phyloP scores from a whole-genome alignment of 2,113 vertebrate species.

The Hydrochoerus hydrochaeris region DNA sequence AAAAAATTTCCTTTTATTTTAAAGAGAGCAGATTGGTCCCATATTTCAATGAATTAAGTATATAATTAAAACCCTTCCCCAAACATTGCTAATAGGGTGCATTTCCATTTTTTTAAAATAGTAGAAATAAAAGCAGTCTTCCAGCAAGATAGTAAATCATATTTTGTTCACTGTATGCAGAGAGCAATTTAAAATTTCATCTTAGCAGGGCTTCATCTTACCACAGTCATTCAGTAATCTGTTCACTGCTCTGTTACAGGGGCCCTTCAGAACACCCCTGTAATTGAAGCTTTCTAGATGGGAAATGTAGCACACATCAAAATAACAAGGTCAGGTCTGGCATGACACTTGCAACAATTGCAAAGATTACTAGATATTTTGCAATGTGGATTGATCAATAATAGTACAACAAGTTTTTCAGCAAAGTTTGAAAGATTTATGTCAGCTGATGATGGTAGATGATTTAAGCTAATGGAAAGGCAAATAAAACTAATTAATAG shows the following conservation, averaged over 20 bases:
- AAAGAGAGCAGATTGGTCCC: not conserved
- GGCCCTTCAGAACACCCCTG: not conserved
- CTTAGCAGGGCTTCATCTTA: not conserved
- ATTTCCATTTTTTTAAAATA: not conserved
- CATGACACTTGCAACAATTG: not conserved
- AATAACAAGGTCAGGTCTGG: slow-evolving; percentile 40
- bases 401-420: not conserved
- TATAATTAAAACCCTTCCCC: not conserved
- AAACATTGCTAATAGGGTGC: not conserved
- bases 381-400: not conserved
- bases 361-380: not conserved
- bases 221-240: not conserved
- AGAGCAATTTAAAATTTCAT: slow-evolving; percentile 25
- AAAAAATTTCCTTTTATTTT: slow-evolving; percentile 20
- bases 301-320: not conserved
- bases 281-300: slow-evolving; percentile 49
- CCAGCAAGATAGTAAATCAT: slow-evolving; percentile 38
- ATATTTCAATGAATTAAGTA: not conserved
- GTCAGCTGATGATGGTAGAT: not conserved
- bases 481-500: not conserved
- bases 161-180: not conserved
- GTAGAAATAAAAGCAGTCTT: not conserved
- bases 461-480: slow-evolving; percentile 28
- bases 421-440: not conserved
- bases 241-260: not conserved